Percentiles rank a stretch among this genome's conserved stretches.
Evolutionary conservation across 2,888 invertebrate genomes (phyloP).

Genomic region (Agrilus cyanescens): DNA sequence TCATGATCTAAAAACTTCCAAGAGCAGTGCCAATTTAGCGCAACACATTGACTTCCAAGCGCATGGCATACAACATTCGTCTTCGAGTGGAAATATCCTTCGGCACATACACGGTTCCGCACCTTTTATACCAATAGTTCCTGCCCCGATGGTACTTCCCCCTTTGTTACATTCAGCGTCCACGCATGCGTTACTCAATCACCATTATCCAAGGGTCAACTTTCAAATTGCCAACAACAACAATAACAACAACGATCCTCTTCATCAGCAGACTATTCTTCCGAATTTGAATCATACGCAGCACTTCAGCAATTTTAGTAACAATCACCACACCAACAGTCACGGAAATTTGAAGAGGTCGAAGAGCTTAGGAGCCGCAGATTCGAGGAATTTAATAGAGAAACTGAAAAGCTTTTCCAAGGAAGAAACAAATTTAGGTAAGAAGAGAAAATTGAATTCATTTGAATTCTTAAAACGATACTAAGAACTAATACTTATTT

Average conservation of each 20-base stretch:
- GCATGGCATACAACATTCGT: conserved; percentile 35
- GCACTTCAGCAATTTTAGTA: conserved; percentile 16
- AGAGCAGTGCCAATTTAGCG: conserved; percentile 31
- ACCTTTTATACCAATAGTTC: conserved; percentile 24
- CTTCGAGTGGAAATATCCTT: conserved; percentile 54
- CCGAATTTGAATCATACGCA: conserved; percentile 18
- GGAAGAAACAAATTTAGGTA: conserved; percentile 60
- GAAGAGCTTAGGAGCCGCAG: conserved; percentile 69
- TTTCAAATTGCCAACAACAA: conserved; percentile 38
- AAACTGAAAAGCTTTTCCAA: conserved; percentile 53
- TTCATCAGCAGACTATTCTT: conserved; percentile 34
- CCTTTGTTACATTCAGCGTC: conserved; percentile 47
- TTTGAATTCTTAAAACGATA: too few species aligned
- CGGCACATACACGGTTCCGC: conserved; percentile 37
- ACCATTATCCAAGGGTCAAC: conserved; percentile 48
- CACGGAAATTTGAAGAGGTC: conserved; percentile 57
- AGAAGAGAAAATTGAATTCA: too few species aligned
- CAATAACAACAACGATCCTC: conserved; percentile 40
- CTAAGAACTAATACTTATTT: too few species aligned
- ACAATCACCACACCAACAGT: conserved; percentile 12
- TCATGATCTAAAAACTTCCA: conserved; percentile 40
- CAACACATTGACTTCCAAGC: conserved; percentile 25
- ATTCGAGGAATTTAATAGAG: conserved; percentile 54
- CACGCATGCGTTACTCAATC: conserved; percentile 47
- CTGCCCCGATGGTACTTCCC: conserved; percentile 27